A percentile compares a stretch with the other conserved stretches of the same genome.
These are phyloP conservation scores for Lasius platythorax DNA, from an alignment of 2,888 invertebrate species.

Conservation along the genomic window DNA sequence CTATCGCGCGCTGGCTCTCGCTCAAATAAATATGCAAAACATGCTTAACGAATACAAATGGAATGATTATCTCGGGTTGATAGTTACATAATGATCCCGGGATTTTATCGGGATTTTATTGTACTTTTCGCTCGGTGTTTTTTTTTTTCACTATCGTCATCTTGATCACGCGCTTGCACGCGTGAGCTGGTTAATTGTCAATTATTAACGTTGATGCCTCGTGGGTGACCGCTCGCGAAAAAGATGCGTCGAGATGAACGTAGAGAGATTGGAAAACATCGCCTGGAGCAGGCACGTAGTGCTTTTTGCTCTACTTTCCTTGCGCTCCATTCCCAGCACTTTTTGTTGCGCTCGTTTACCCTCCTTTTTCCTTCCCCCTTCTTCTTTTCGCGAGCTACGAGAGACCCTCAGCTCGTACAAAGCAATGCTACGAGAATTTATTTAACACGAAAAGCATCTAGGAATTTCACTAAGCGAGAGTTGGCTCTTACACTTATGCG, in stretches of 20 bases:
- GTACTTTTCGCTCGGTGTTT: conserved; percentile 7
- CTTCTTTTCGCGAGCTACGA: conserved; percentile 3
- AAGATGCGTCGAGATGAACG: conserved; percentile 23
- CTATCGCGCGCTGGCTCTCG: conserved; percentile 25
- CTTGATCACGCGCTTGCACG: background rate
- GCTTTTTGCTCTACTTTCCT: conserved; percentile 25
- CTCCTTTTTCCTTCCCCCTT: background rate
- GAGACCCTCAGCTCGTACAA: conserved; percentile 57
- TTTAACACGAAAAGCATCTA: conserved; percentile 79
- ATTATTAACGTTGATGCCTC: conserved; percentile 28
- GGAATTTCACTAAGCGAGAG: conserved; percentile 73
- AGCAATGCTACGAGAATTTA: conserved; percentile 65
- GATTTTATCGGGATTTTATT: conserved; percentile 1
- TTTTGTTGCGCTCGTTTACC: background rate
- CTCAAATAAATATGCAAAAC: conserved; percentile 30
- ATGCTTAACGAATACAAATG: conserved; percentile 52
- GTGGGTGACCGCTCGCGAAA: background rate
- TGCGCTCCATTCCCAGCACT: background rate
- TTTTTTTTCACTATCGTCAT: background rate
- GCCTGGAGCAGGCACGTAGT: conserved; percentile 19
- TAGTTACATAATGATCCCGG: background rate
- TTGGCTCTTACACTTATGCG: conserved; percentile 63
- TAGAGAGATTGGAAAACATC: conserved; percentile 41
- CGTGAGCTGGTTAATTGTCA: conserved; percentile 15
- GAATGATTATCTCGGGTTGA: conserved; percentile 41